Evolutionary conservation across 2,113 vertebrate genomes (phyloP).

Genomic region (Dicaeum eximium): DNA sequence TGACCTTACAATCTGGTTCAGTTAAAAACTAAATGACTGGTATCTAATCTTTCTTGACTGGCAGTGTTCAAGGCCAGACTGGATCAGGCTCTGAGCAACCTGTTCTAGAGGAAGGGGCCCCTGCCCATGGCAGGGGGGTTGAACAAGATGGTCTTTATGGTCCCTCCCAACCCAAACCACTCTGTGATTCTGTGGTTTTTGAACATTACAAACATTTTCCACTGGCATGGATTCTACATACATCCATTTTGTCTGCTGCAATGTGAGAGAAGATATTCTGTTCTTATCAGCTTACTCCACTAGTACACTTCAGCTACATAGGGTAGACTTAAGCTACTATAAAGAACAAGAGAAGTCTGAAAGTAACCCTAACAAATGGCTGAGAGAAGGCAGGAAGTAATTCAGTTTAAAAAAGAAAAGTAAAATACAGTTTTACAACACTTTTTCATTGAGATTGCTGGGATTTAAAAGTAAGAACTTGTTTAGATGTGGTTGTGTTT

Average conservation of each 20-base stretch:
- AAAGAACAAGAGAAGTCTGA: neutral
- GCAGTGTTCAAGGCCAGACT: neutral
- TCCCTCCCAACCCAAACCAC: neutral
- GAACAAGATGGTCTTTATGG: neutral
- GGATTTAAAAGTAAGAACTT: neutral
- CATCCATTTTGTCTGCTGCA: neutral
- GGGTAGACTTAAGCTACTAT: neutral
- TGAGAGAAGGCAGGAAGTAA: neutral
- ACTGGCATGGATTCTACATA: neutral
- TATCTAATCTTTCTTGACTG: neutral
- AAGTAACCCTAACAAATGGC: neutral
- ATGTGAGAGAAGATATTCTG: neutral
- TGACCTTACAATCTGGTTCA: neutral
- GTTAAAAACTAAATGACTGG: neutral
- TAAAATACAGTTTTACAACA: neutral
- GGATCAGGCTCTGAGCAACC: neutral
- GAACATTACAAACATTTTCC: neutral
- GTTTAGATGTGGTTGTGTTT: neutral
- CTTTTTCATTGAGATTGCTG: neutral
- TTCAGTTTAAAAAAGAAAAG: rapidly evolving
- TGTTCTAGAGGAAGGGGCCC: neutral
- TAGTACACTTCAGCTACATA: neutral
- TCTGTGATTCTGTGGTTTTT: neutral
- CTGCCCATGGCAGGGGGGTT: neutral
- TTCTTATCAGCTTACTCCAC: neutral